These are phyloP conservation scores for Lota lota DNA, from an alignment of 2,113 vertebrate species.

Conservation along the genomic window DNA sequence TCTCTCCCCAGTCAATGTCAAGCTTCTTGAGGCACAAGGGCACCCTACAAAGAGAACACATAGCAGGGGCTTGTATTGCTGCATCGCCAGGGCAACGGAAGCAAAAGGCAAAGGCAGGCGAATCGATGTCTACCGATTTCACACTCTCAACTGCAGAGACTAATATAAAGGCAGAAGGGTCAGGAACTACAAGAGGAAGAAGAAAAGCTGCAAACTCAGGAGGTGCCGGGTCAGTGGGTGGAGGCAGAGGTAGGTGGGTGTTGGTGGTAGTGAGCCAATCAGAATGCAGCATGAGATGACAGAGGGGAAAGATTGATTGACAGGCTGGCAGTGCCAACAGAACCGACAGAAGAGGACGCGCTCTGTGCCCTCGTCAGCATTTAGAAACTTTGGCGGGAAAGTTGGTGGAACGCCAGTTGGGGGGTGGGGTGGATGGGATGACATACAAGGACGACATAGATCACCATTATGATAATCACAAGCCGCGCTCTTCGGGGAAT, in stretches of 20 bases:
- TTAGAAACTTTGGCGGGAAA: slow-evolving; percentile 55
- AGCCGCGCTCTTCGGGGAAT: slow-evolving; percentile 60
- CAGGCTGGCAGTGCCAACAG: slow-evolving; percentile 51
- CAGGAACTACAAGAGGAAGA: slow-evolving; percentile 5
- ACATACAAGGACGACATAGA: slow-evolving; percentile 69
- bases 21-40: slow-evolving; percentile 31
- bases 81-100: too few relatives aligned
- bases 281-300: slow-evolving; percentile 7
- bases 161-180: slow-evolving; percentile 40
- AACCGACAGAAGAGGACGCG: slow-evolving; percentile 33
- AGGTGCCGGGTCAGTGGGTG: slow-evolving; percentile 38
- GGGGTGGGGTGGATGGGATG: slow-evolving; percentile 36
- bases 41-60: slow-evolving; percentile 31
- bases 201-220: slow-evolving; percentile 54
- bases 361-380: slow-evolving; percentile 55
- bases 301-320: slow-evolving; percentile 47
- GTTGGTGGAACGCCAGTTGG: slow-evolving; percentile 63
- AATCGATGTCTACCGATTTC: slow-evolving; percentile 45
- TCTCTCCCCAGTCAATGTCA: slow-evolving; percentile 19
- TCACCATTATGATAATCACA: slow-evolving; percentile 70
- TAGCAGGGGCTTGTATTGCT: slow-evolving; percentile 22
- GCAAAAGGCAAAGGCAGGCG: slow-evolving; percentile 11
- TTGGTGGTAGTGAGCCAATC: slow-evolving; percentile 30
- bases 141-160: slow-evolving; percentile 36
- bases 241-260: slow-evolving; percentile 22